phyloP scores from a whole-genome alignment of 2,888 invertebrate species.

The Allolobophora icterica region DNA sequence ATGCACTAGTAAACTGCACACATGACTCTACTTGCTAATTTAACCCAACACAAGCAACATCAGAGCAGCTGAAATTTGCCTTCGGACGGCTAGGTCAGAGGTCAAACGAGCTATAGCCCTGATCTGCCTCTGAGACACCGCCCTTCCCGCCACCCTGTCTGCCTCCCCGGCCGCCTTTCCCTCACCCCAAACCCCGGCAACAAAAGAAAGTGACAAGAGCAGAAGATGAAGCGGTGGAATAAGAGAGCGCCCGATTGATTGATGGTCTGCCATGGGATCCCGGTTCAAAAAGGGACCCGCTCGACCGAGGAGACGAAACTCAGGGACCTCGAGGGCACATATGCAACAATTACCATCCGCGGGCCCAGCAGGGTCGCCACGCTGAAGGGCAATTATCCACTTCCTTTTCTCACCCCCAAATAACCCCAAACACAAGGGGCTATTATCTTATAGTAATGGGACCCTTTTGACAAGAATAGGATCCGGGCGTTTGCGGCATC shows the following conservation, averaged over 20 bases:
- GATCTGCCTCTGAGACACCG: not conserved
- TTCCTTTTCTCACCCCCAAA: slow-evolving; percentile 25
- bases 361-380: slow-evolving; percentile 4
- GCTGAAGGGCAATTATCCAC: slow-evolving; percentile 6
- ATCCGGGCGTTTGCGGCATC: not conserved
- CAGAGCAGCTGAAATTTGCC: slow-evolving; percentile 8
- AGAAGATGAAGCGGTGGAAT: not conserved
- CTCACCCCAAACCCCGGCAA: slow-evolving; percentile 3
- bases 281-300: slow-evolving; percentile 1
- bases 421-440: slow-evolving; percentile 23
- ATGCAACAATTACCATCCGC: slow-evolving; percentile 19
- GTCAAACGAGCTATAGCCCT: not conserved
- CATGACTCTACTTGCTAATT: not conserved
- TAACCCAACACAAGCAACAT: slow-evolving; percentile 20
- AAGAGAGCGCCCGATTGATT: not conserved
- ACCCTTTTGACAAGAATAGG: slow-evolving; percentile 3
- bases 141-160: slow-evolving; percentile 24
- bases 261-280: not conserved
- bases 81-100: not conserved
- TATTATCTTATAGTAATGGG: slow-evolving; percentile 14
- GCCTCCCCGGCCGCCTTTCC: not conserved
- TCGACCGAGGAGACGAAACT: not conserved
- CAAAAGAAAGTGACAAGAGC: slow-evolving; percentile 24
- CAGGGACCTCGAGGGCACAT: not conserved
- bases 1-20: not conserved